These are phyloP conservation scores for Amphiprion ocellaris DNA, from an alignment of 2,113 vertebrate species.

Conservation along the genomic window DNA sequence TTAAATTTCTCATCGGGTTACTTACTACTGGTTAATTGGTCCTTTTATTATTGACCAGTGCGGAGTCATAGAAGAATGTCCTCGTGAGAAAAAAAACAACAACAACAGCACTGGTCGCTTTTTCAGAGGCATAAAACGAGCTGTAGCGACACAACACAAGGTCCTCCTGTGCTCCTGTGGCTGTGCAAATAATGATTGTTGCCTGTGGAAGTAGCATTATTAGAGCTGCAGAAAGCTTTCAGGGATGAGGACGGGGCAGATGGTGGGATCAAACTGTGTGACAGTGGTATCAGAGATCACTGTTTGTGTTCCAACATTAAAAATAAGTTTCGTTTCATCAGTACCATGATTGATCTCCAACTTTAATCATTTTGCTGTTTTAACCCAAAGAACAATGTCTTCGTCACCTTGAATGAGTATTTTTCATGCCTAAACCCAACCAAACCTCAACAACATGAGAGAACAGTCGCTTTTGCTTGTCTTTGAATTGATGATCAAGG, in stretches of 20 bases:
- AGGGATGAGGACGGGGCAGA: background rate
- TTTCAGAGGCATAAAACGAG: background rate
- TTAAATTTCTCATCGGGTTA: slow-evolving; percentile 14
- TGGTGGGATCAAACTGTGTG: slow-evolving; percentile 13
- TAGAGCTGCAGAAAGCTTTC: background rate
- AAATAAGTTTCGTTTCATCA: background rate
- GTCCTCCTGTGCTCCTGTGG: background rate
- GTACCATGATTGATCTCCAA: no score
- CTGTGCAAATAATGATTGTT: background rate
- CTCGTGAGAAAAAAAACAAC: background rate
- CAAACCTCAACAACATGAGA: no score
- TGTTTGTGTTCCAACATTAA: background rate
- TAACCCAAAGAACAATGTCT: no score
- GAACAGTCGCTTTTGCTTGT: no score
- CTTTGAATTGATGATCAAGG: no score
- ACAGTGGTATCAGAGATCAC: slow-evolving; percentile 8
- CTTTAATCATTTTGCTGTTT: no score
- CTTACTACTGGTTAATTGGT: slow-evolving; percentile 24
- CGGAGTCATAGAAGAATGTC: background rate
- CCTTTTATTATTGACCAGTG: slow-evolving; percentile 26
- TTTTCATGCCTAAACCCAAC: no score
- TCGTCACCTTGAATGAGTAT: no score
- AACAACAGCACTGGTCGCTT: background rate
- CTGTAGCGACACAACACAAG: background rate
- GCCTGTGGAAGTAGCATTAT: background rate